A percentile compares a stretch with the other conserved stretches of the same genome.
phyloP scores from a whole-genome alignment of 35 echinoderm and acorn worm genomes.

The Eucidaris tribuloides region DNA sequence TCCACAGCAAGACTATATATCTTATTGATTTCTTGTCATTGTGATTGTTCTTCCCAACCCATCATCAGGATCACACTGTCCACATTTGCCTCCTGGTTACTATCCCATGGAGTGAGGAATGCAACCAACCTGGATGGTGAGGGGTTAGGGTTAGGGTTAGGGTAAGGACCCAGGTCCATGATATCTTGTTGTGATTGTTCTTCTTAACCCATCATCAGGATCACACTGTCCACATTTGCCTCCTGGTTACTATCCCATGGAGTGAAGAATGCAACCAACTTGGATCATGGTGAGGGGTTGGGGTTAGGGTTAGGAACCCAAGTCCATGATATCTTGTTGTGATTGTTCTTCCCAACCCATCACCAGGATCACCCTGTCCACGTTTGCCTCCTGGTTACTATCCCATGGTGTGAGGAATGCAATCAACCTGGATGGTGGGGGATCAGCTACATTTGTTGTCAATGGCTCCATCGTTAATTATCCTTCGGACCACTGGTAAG shows the following conservation, averaged over 20 bases:
- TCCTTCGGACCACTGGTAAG: slow-evolving; percentile 79
- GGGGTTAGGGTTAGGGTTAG: no score
- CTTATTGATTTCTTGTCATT: no score
- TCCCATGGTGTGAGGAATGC: slow-evolving; percentile 85
- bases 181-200: no score
- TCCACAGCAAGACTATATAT: no score
- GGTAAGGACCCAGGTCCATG: no score
- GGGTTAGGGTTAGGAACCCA: no score
- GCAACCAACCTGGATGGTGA: slow-evolving; percentile 89
- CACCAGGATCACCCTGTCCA: slow-evolving; percentile 45
- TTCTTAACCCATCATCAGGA: slow-evolving; percentile 41
- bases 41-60: no score
- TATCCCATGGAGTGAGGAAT: slow-evolving; percentile 76
- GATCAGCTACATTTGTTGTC: slow-evolving; percentile 74
- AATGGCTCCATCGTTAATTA: slow-evolving; percentile 70
- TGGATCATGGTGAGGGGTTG: slow-evolving; percentile 89
- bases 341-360: no score
- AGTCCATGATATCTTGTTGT: no score
- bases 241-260: slow-evolving; percentile 56
- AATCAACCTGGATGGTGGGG: slow-evolving; percentile 87
- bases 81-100: slow-evolving; percentile 53
- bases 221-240: slow-evolving; percentile 55
- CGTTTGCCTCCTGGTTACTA: slow-evolving; percentile 55
- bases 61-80: slow-evolving; percentile 44
- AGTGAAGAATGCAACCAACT: slow-evolving; percentile 84